Evolutionary conservation across 2,797 vertebrate genomes (phyloP).

Genomic region (Hafferia zeledoni): DNA sequence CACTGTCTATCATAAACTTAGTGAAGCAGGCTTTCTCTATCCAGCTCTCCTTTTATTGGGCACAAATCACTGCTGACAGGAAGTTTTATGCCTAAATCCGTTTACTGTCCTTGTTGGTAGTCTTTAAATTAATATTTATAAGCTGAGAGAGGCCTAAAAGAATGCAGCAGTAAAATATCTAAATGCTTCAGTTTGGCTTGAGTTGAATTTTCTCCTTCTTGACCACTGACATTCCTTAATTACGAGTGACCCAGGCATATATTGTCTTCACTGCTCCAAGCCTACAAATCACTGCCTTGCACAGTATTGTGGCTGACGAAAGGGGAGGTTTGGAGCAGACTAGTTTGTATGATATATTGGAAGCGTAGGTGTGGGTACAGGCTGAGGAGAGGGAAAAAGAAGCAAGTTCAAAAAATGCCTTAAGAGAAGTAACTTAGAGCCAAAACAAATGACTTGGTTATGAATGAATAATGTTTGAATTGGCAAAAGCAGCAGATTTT

Average conservation of each 20-base stretch:
- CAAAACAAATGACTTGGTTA: background rate
- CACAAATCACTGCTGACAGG: conserved; percentile 82
- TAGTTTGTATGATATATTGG: conserved; percentile 33
- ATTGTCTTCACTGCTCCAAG: conserved; percentile 13
- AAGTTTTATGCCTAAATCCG: conserved; percentile 83
- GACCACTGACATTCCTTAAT: conserved; percentile 79
- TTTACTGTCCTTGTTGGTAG: conserved; percentile 86
- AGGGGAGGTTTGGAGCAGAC: conserved; percentile 5
- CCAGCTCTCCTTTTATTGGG: conserved; percentile 77
- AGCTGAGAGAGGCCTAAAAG: conserved; percentile 76
- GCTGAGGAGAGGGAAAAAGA: background rate
- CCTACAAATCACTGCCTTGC: conserved; percentile 73
- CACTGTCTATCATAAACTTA: conserved; percentile 81
- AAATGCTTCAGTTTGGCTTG: conserved; percentile 75
- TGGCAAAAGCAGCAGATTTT: background rate
- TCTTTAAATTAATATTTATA: conserved; percentile 89
- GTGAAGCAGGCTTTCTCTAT: conserved; percentile 77
- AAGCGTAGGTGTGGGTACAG: conserved; percentile 2
- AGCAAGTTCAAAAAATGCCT: background rate
- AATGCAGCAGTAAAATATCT: conserved; percentile 77
- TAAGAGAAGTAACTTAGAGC: conserved; percentile 5
- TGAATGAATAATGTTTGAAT: background rate
- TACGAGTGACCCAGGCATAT: conserved; percentile 71
- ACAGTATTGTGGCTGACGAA: conserved; percentile 53
- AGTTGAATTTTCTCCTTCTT: conserved; percentile 70